Conservation (phyloP, 2,888 invertebrate genomes). For the Catonia carolina region DNA sequence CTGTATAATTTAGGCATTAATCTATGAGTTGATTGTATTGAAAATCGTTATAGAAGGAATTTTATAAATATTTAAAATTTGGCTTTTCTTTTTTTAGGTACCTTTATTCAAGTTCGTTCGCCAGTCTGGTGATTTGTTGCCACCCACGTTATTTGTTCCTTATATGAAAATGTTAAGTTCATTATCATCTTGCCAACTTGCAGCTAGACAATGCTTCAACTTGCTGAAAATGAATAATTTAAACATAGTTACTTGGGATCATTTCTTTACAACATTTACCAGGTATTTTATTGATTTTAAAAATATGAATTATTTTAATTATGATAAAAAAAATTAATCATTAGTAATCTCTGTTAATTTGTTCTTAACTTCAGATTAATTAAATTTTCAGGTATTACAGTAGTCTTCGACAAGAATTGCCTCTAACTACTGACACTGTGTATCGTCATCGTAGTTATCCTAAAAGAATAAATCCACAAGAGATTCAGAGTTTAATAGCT, state of each 20-base stretch:
- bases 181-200: constrained; percentile 65
- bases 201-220: constrained; percentile 72
- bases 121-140: constrained; percentile 77
- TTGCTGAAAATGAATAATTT: constrained; percentile 62
- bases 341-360: too few relatives aligned
- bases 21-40: too few relatives aligned
- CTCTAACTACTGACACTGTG: constrained; percentile 56
- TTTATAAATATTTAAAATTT: too few relatives aligned
- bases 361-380: too few relatives aligned
- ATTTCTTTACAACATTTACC: constrained; percentile 71
- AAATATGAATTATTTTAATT: too few relatives aligned
- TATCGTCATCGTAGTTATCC: constrained; percentile 50
- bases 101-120: constrained; percentile 87
- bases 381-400: constrained; percentile 44
- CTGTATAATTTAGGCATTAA: too few relatives aligned
- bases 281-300: constrained; percentile 41
- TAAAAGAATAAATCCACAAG: constrained; percentile 66
- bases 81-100: constrained; percentile 53
- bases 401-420: constrained; percentile 46
- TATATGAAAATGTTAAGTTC: constrained; percentile 82
- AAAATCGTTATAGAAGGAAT: too few relatives aligned
- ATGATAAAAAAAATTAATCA: too few relatives aligned
- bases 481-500: constrained; percentile 77
- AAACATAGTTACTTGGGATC: constrained; percentile 66
- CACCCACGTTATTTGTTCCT: constrained; percentile 74